Percentiles rank a stretch among this genome's conserved stretches.
phyloP scores from a whole-genome alignment of 2,888 invertebrate genomes.

The Saturnia japonica region DNA sequence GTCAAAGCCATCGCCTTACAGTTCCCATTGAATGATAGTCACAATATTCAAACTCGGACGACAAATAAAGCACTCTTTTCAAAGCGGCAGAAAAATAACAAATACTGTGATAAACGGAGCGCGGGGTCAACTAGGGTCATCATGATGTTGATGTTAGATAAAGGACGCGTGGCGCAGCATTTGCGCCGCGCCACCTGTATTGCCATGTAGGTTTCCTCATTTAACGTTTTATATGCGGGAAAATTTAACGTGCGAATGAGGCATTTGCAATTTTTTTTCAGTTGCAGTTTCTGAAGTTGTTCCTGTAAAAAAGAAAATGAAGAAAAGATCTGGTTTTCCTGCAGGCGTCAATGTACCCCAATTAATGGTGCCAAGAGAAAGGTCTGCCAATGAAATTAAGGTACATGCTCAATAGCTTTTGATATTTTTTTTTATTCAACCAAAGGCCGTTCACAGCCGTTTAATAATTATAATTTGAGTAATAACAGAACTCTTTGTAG shows the following conservation, averaged over 20 bases:
- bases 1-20: no score
- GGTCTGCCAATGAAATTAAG: slow-evolving; percentile 79
- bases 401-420: slow-evolving; percentile 45
- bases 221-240: neutral
- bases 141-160: no score
- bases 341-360: slow-evolving; percentile 85
- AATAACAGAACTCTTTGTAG: slow-evolving; percentile 22
- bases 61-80: no score
- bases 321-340: slow-evolving; percentile 82
- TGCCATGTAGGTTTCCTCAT: no score
- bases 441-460: no score
- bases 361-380: slow-evolving; percentile 85
- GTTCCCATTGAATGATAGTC: no score
- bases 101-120: no score
- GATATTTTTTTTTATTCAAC: neutral
- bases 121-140: no score
- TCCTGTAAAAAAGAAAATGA: slow-evolving; percentile 83
- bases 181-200: no score
- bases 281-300: slow-evolving; percentile 67
- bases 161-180: no score
- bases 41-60: no score
- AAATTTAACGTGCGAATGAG: neutral
- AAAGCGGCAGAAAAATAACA: no score
- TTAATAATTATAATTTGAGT: neutral
- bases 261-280: slow-evolving; percentile 31